These are phyloP conservation scores for Spermophilus dauricus DNA, from an alignment of 2,113 vertebrate species.

Conservation along the genomic window DNA sequence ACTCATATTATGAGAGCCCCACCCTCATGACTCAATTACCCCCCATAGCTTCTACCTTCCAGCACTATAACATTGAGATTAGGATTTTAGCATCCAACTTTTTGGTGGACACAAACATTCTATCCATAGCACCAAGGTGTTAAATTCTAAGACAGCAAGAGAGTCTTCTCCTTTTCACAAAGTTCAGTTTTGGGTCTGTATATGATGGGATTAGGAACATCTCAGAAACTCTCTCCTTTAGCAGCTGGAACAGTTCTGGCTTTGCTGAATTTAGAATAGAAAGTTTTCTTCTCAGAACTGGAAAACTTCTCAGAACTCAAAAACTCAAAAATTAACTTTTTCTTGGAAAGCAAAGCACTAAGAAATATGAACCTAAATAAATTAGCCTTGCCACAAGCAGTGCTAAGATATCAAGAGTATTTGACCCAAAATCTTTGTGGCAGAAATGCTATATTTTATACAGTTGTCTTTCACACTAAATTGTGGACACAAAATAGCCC, in stretches of 20 bases:
- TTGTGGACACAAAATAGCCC: not conserved
- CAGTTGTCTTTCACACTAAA: not conserved
- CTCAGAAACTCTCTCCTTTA: not conserved
- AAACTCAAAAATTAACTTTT: not conserved
- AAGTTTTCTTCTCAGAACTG: not conserved
- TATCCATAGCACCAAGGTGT: not conserved
- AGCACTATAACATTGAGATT: not conserved
- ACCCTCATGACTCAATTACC: not conserved
- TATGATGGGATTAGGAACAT: not conserved
- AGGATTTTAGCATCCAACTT: not conserved
- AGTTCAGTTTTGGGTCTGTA: not conserved
- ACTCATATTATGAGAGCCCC: not conserved
- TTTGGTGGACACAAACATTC: not conserved
- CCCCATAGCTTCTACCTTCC: not conserved
- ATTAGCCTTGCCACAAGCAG: not conserved
- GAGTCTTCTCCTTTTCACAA: not conserved
- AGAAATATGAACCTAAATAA: not conserved
- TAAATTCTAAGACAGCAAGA: not conserved
- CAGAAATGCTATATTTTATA: not conserved
- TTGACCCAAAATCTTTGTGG: not conserved
- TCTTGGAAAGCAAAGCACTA: not conserved
- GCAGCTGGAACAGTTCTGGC: not conserved
- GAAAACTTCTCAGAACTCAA: not conserved
- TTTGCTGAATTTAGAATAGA: not conserved
- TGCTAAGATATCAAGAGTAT: not conserved